Conservation (phyloP, 1,140 invertebrate genomes). For the Drosophila burlai region DNA sequence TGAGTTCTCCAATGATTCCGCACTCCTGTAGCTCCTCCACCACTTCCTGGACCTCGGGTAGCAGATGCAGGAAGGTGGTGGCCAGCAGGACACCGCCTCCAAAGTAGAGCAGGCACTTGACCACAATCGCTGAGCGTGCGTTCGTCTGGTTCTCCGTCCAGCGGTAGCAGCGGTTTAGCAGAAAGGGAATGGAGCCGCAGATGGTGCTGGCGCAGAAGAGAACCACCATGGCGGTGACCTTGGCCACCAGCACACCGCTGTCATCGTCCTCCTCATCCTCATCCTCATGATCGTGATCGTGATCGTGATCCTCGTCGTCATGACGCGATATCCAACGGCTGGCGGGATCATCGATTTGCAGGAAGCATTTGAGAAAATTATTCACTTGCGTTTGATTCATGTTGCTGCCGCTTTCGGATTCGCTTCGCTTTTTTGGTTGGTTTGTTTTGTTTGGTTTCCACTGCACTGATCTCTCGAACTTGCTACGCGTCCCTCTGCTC, state of each 20-base stretch:
- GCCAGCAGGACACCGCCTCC: slow-evolving; percentile 96
- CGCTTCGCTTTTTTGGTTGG: slow-evolving; percentile 1
- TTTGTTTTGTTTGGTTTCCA: slow-evolving; percentile 46
- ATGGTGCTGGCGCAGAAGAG: slow-evolving; percentile 89
- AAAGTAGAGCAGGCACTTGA: slow-evolving; percentile 91
- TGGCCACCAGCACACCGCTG: slow-evolving; percentile 87
- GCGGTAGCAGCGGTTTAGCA: slow-evolving; percentile 88
- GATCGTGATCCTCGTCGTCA: slow-evolving; percentile 77
- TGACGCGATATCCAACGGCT: slow-evolving; percentile 52
- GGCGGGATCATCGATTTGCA: slow-evolving; percentile 77
- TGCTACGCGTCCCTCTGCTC: slow-evolving; percentile 23
- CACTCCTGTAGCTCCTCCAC: slow-evolving; percentile 87
- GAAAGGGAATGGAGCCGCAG: slow-evolving; percentile 89
- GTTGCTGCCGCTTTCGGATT: slow-evolving; percentile 41
- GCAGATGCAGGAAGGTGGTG: slow-evolving; percentile 95
- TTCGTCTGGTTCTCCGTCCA: slow-evolving; percentile 86
- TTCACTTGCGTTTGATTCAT: slow-evolving; percentile 82
- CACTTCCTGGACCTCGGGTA: slow-evolving; percentile 94
- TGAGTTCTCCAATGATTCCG: slow-evolving; percentile 85
- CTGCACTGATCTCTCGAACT: slow-evolving; percentile 29
- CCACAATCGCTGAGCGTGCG: slow-evolving; percentile 85
- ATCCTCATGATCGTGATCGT: slow-evolving; percentile 75
- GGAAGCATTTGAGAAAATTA: slow-evolving; percentile 80
- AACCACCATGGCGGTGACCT: slow-evolving; percentile 90
- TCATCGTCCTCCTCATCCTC: slow-evolving; percentile 59